phyloP scores from a whole-genome alignment of 2,888 invertebrate species.

The Cryptocephalus moraei region DNA sequence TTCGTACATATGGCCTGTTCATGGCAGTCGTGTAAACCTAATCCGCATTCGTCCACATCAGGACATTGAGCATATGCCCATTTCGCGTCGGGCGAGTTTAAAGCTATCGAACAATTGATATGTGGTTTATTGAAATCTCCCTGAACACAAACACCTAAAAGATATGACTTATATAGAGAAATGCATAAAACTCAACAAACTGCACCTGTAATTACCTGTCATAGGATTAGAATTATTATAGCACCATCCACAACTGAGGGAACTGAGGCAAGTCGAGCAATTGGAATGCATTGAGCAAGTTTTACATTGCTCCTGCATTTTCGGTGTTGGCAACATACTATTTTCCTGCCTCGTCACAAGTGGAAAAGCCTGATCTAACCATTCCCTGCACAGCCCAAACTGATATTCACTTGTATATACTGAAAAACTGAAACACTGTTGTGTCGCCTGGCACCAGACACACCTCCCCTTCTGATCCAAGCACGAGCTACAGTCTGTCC shows the following conservation, averaged over 20 bases:
- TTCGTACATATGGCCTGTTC: constrained; percentile 85
- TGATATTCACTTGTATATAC: constrained; percentile 91
- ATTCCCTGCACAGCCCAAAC: constrained; percentile 85
- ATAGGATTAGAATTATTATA: constrained; percentile 81
- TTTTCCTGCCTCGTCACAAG: constrained; percentile 34
- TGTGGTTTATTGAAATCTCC: constrained; percentile 79
- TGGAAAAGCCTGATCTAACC: constrained; percentile 73
- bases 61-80: constrained; percentile 92
- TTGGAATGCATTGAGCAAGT: constrained; percentile 66
- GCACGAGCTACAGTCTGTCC: constrained; percentile 70
- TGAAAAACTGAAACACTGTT: constrained; percentile 90
- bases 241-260: constrained; percentile 91
- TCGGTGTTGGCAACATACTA: constrained; percentile 25
- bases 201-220: constrained; percentile 51
- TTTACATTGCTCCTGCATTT: constrained; percentile 60
- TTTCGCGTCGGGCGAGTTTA: constrained; percentile 60
- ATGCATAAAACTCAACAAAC: not conserved
- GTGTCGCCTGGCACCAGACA: constrained; percentile 91
- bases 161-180: constrained; percentile 1
- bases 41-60: constrained; percentile 87
- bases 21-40: constrained; percentile 83
- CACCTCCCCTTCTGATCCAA: constrained; percentile 72
- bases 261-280: constrained; percentile 69
- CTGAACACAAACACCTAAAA: constrained; percentile 63
- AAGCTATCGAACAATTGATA: constrained; percentile 55